Conservation (phyloP, 2,797 vertebrate genomes). For the Takifugu ocellatus region DNA sequence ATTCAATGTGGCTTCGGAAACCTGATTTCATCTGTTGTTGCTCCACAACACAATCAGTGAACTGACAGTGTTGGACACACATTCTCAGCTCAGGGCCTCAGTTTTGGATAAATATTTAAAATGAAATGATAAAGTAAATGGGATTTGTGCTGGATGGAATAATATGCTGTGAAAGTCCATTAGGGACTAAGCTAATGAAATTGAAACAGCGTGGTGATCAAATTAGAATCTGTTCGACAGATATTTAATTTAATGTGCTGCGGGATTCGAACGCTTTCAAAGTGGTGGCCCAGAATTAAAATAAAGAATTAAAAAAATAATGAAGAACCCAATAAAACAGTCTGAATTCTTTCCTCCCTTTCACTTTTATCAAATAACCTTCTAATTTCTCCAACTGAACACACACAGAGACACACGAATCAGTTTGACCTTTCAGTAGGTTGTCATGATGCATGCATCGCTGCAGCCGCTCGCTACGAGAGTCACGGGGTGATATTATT, state of each 20-base stretch:
- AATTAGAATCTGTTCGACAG: slow-evolving; percentile 76
- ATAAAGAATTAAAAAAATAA: slow-evolving; percentile 52
- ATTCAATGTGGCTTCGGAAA: background rate
- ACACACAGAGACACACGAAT: slow-evolving; percentile 12
- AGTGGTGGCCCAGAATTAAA: slow-evolving; percentile 70
- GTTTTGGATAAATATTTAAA: slow-evolving; percentile 23
- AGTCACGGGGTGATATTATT: slow-evolving; percentile 54
- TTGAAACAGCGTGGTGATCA: slow-evolving; percentile 80
- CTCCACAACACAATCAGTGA: slow-evolving; percentile 29
- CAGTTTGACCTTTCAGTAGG: slow-evolving; percentile 46
- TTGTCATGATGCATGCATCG: slow-evolving; percentile 35
- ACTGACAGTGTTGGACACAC: slow-evolving; percentile 45
- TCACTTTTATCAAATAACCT: slow-evolving; percentile 25
- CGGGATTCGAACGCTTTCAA: slow-evolving; percentile 79
- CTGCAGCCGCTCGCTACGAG: slow-evolving; percentile 42
- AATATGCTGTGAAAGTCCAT: slow-evolving; percentile 77
- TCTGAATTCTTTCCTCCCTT: slow-evolving; percentile 15
- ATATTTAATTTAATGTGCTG: slow-evolving; percentile 82
- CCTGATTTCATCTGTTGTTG: slow-evolving; percentile 5
- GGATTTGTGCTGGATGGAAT: slow-evolving; percentile 75
- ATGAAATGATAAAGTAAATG: slow-evolving; percentile 54
- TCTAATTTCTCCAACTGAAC: background rate
- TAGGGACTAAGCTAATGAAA: slow-evolving; percentile 78
- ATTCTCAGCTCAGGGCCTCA: slow-evolving; percentile 44
- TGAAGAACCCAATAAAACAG: slow-evolving; percentile 35